Percentiles rank a stretch among this genome's conserved stretches.
Conservation (phyloP, 2,888 invertebrate genomes). For the Keiferia lycopersicella region DNA sequence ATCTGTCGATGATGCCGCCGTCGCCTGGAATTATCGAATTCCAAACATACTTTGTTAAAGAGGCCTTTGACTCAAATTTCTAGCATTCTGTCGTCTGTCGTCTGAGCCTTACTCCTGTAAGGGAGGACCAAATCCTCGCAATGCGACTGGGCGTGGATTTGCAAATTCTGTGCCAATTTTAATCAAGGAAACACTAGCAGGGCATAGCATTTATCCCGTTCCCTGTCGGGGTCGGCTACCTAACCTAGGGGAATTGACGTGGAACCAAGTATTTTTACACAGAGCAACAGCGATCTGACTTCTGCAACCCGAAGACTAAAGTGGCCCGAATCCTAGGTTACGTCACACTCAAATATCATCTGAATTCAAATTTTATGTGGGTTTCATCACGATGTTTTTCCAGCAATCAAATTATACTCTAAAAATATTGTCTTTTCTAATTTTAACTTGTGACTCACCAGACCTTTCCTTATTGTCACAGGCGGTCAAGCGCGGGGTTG, state of each 20-base stretch:
- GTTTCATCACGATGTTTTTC: too few species aligned
- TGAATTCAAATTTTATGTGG: too few species aligned
- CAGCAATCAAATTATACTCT: too few species aligned
- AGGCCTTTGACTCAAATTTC: slow-evolving; percentile 27
- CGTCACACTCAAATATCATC: too few species aligned
- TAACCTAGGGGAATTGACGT: too few species aligned
- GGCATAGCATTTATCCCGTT: too few species aligned
- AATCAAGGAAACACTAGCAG: too few species aligned
- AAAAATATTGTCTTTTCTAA: neutral
- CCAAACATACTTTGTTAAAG: slow-evolving; percentile 38
- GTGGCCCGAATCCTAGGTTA: too few species aligned
- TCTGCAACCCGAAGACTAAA: too few species aligned
- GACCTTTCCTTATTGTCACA: slow-evolving; percentile 58
- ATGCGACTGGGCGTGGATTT: neutral
- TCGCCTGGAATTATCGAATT: slow-evolving; percentile 50
- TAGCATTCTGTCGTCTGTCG: slow-evolving; percentile 33
- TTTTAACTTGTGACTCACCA: neutral
- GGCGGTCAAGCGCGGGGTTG: slow-evolving; percentile 73
- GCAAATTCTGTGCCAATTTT: neutral
- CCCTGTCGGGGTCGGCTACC: too few species aligned
- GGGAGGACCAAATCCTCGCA: neutral
- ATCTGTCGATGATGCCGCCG: slow-evolving; percentile 57
- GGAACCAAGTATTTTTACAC: too few species aligned
- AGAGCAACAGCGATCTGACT: too few species aligned
- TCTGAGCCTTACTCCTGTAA: slow-evolving; percentile 12